Evolutionary conservation across 2,888 invertebrate genomes (phyloP), one percentile per base, ranked within the genome.

Genomic region (Epinotia demarniana): DNA sequence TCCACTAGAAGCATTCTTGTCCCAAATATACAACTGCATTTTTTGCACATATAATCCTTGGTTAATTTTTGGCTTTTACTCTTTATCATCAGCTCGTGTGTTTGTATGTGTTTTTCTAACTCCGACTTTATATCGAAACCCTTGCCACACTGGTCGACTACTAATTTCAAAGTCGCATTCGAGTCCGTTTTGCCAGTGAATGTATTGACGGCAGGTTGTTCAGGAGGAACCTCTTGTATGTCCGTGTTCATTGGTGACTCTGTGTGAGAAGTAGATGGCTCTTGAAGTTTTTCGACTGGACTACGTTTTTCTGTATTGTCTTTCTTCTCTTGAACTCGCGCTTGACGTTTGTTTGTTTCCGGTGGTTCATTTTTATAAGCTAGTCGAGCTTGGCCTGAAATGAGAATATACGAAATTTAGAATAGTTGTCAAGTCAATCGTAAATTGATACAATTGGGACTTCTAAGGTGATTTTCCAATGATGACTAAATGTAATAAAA

Each of bases 71-170:
- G n/a, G 5, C 33, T 55, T 0, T 46, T 12, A 33, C 27, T 43
- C 49, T 49, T 13, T 67, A 33, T 55, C 33, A 55, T 5, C 1
- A 33, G 18, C 55, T 18, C 23, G 43, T 63, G 63, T 18, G 62
- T 61, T 11, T 68, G 43, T 33, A 63, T 18, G 69, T 74, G 63
- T 74, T 63, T 69, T 3, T 63, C 68, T 49, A 74, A 69, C 46
- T 74, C 58, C 6, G 57, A 33, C 57, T 74, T 74, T 5, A 49
- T 2, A 13, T 57, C 12, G 27, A 69, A 69, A 33, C 13, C 46
- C 18, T 43, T 43, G 18, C 27, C 4, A 18, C 68, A 73, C 11
- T 46, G 55, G 46, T 69, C 46, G n/a, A 68, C 57, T 69, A 46
- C 33, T 18, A 49, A 72, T 4, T 58, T 4, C 23, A 27, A 27